Base-by-base conservation (phyloP, 2,888 invertebrate genomes). In the Cheilosia urbana region DNA sequence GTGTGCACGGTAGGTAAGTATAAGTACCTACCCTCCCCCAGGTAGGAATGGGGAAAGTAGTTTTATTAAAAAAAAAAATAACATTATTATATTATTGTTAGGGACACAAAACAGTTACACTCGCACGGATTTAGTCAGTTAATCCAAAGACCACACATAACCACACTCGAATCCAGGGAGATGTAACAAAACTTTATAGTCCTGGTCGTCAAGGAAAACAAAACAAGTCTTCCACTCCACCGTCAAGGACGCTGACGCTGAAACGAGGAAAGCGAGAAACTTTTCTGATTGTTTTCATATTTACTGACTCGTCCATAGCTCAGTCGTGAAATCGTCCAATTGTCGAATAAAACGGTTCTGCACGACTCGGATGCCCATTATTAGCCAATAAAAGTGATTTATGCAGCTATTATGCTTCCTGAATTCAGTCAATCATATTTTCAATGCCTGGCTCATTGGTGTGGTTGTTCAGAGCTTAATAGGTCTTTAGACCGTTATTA, bases 381-480 rank as follows among this genome's bases (percentile, higher is more conserved):
- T 85, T 85, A 81, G 76, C 81, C 76, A 85, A 85, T 85, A 85
- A 85, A 85, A 76, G 62, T 85, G 81, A 85, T 81, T 85, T 85
- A 81, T 76, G 42, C 40, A 62, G 72, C 81, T 72, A 81, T 85
- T 85, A 85, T 81, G 81, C 63, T 80, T 63, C 49, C 45, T 49
- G 72, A 77, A 85, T 81, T 66, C 85, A 72, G 66, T 81, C 85
- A 85, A 85, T 85, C 85, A 85, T 85, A 77, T 79, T 80, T 62
- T 49, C 45, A 21, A 24, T 60, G 60, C 65, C 37, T 53, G 57
- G 51, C 51, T 45, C 75, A 75, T 75, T 84, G 75, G 60, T 71
- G 69, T 66, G 69, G 37, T 69, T 80, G 66, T 71, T 62, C 75
- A 68, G 69, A 71, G 13, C 68, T 81, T 85, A 76, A 85, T 80